Evolutionary conservation across 2,797 vertebrate genomes (phyloP), one percentile per base, ranked within the genome.

Genomic region (Aeoliscus strigatus): DNA sequence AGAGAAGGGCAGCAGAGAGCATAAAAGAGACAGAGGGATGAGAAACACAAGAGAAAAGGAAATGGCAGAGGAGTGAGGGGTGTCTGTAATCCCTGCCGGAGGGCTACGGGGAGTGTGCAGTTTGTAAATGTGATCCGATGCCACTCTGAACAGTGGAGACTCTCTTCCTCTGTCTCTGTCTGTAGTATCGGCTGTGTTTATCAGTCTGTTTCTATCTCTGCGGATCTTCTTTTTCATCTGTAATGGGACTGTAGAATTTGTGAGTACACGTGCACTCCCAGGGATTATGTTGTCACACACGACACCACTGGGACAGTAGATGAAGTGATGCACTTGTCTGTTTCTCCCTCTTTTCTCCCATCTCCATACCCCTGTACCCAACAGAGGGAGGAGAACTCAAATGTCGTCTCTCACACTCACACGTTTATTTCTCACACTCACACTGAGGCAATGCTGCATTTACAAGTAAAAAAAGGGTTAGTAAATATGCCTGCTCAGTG

Each of bases 251-350:
- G 41, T 9, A 2, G 27, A 28, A 39, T 58, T 30, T 56, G 28
- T 47, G 54, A 13, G 37, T 40, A 30, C 44, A 29, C 15, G 9
- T 31, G 29, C 55, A 44, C 70, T 73, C 69, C 7, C 42, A 60
- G 68, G 77, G 75, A 79, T 85, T 78, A 79, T 64, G 64, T 70
- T 78, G 75, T 84, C 70, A 61, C 58, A 69, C 49, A 60, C 53
- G 27, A 68, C 67, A 64, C 79, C 67, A 14, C 8, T 45, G 70
- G 74, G 73, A 79, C 45, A 28, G 59, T 69, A 73, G 73, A 79
- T 79, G 67, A 81, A 83, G 61, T 70, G 69, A 73, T 73, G 57
- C 66, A 70, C 70, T 77, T 73, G 70, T 73, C 66, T 70, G 47
- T 61, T 70, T 75, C 45, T 75, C 59, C 47, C 63, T 60, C 59